These are phyloP conservation scores for Camponotus floridanus DNA, from an alignment of 1,140 invertebrate genomes.

Conservation along the genomic window DNA sequence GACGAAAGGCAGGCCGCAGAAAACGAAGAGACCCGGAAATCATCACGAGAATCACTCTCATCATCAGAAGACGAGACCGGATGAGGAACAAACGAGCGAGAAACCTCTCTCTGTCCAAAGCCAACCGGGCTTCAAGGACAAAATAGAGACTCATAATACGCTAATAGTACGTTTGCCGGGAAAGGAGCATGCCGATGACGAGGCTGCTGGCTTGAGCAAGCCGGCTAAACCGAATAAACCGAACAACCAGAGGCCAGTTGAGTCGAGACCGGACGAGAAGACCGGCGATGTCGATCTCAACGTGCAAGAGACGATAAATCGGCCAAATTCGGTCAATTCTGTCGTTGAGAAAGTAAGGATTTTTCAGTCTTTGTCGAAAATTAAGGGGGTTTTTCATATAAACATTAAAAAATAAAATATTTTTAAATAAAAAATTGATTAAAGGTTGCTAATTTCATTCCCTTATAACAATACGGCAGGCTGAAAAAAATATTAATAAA, in stretches of 20 bases:
- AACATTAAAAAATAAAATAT: too few species aligned
- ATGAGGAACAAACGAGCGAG: slow-evolving; percentile 54
- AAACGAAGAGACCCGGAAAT: slow-evolving; percentile 69
- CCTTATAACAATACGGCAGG: too few species aligned
- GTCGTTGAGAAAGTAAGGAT: slow-evolving; percentile 79
- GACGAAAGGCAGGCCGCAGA: slow-evolving; percentile 53
- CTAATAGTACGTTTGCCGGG: slow-evolving; percentile 79
- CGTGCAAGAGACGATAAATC: slow-evolving; percentile 81
- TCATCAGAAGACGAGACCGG: slow-evolving; percentile 77
- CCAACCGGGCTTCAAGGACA: slow-evolving; percentile 80
- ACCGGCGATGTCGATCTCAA: slow-evolving; percentile 77
- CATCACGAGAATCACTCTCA: slow-evolving; percentile 56
- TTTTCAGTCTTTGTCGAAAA: neutral
- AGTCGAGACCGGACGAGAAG: slow-evolving; percentile 79
- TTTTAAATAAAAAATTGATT: too few species aligned
- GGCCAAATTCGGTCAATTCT: slow-evolving; percentile 80
- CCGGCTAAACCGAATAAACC: slow-evolving; percentile 78
- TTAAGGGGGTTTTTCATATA: too few species aligned
- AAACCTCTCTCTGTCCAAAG: slow-evolving; percentile 41
- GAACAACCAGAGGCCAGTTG: slow-evolving; percentile 76
- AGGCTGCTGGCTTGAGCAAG: slow-evolving; percentile 61
- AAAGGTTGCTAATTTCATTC: too few species aligned
- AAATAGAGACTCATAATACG: slow-evolving; percentile 79
- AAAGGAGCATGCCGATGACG: slow-evolving; percentile 79
- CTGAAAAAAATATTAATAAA: too few species aligned